These are phyloP conservation scores for Aricia agestis DNA, from an alignment of 1,140 invertebrate species.

Conservation along the genomic window DNA sequence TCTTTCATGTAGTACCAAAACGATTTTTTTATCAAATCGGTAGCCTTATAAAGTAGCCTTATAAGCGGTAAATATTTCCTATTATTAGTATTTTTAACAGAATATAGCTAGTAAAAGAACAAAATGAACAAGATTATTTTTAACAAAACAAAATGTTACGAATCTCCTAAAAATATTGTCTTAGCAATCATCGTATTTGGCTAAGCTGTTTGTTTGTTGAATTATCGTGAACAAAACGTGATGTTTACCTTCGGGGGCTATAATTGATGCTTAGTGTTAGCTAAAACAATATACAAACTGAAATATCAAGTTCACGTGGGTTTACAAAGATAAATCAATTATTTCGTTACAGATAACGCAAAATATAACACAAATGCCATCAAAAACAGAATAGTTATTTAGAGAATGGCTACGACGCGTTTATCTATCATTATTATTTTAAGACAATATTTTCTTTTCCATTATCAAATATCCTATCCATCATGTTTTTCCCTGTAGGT, in stretches of 20 bases:
- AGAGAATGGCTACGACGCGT: not conserved
- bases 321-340: not conserved
- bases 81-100: too few species aligned
- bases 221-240: constrained; percentile 13
- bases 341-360: not conserved
- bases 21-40: too few species aligned
- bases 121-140: too few species aligned
- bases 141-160: not conserved
- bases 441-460: too few species aligned
- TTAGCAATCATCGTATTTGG: not conserved
- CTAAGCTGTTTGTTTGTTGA: not conserved
- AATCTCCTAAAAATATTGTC: not conserved
- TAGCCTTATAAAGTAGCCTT: too few species aligned
- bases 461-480: too few species aligned
- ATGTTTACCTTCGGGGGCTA: not conserved
- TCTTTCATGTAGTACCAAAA: too few species aligned
- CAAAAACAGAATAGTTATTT: not conserved
- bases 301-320: not conserved
- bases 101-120: too few species aligned
- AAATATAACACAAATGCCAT: not conserved
- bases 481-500: too few species aligned
- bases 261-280: constrained; percentile 9
- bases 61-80: too few species aligned
- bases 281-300: constrained; percentile 8
- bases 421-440: too few species aligned